These are phyloP conservation scores for Zaprionus taronus DNA, from an alignment of 1,140 invertebrate genomes.

Conservation along the genomic window DNA sequence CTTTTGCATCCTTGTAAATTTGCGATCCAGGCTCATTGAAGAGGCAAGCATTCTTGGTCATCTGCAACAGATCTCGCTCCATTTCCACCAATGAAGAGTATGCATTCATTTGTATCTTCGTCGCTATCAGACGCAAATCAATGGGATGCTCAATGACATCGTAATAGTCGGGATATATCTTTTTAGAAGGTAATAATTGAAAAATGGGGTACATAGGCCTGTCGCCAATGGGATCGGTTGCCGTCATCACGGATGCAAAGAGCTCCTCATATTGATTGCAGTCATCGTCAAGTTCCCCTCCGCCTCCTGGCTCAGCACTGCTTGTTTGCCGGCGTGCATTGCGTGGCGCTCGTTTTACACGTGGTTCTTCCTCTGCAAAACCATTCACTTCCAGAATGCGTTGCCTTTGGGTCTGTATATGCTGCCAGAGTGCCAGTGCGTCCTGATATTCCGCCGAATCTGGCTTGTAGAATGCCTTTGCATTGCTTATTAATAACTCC, in stretches of 20 bases:
- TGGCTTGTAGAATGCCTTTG: conserved; percentile 96
- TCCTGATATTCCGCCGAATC: conserved; percentile 95
- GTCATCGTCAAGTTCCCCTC: conserved; percentile 88
- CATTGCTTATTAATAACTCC: conserved; percentile 95
- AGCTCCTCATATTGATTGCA: conserved; percentile 91
- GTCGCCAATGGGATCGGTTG: conserved; percentile 92
- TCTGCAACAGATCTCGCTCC: conserved; percentile 95
- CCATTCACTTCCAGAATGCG: conserved; percentile 84
- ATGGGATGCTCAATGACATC: conserved; percentile 97
- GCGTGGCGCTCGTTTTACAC: conserved; percentile 61
- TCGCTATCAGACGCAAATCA: conserved; percentile 96
- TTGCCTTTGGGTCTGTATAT: conserved; percentile 88
- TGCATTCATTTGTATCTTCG: conserved; percentile 94
- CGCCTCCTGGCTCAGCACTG: conserved; percentile 85
- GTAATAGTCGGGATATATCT: conserved; percentile 98
- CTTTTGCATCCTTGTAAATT: conserved; percentile 98
- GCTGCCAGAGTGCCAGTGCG: conserved; percentile 95
- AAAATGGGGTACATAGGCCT: conserved; percentile 93
- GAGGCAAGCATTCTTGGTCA: conserved; percentile 97
- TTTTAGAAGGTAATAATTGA: conserved; percentile 95
- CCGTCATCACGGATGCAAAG: conserved; percentile 92
- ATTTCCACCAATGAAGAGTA: conserved; percentile 92
- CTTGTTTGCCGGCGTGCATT: conserved; percentile 72
- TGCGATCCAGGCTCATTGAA: conserved; percentile 98
- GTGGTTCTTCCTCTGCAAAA: conserved; percentile 75